Base-by-base conservation (phyloP, 2,888 invertebrate genomes). In the Morpho deidamia region DNA sequence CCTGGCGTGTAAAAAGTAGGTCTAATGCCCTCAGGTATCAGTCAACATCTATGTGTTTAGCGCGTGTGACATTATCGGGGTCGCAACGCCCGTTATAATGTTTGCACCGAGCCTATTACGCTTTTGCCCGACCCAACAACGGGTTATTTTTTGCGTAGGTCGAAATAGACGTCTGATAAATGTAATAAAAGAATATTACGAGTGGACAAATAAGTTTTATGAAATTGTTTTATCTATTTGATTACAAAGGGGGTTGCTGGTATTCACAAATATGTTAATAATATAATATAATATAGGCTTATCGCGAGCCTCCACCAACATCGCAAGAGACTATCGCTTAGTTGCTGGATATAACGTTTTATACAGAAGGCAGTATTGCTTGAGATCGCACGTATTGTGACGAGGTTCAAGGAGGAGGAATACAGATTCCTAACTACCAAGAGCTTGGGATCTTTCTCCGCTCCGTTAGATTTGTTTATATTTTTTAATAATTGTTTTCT, bases 1-100 rank as follows among this genome's bases (percentile, higher is more conserved):
- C 47, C 44, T 41, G 52, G 32, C 42, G 43, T 46, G 45, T 56
- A 65, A 66, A 64, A 61, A 66, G 61, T 64, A 59, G 63, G 62
- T 60, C 58, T 58, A 55, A 58, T 55, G 60, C 58, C 69, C 62
- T 59, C 64, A 67, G 58, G 62, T 58, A 49, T 56, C 49, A 52
- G 52, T 50, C 50, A 51, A 56, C 58, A 51, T 58, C 38, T 57
- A 35, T 37, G 38, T 49, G 58, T 52, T 51, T 53, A 45, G 40
- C 66, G 67, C 58, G 65, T 69, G 64, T 67, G 66, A 67, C 72
- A 63, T 59, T 60, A 72, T 71, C 69, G 70, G 69, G 78, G 74
- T 72, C 76, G 69, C 52, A 55, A 59, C 66, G 67, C 70, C 77
- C 76, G 80, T 78, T 82, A 80, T 71, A 66, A 52, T 58, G 54